These are phyloP conservation scores for Spisula solida DNA, from an alignment of 2,888 invertebrate genomes.

Conservation along the genomic window DNA sequence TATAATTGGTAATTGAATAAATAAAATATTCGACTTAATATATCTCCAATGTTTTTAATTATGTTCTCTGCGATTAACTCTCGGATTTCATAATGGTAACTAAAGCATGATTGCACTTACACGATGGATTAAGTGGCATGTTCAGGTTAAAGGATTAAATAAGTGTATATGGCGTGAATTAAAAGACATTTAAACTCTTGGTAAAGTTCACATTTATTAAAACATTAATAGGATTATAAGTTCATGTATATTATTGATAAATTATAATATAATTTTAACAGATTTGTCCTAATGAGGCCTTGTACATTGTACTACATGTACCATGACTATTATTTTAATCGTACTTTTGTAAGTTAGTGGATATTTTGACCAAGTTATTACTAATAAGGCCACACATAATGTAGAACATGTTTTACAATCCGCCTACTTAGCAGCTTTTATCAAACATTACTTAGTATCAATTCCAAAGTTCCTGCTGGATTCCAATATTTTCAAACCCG, in stretches of 20 bases:
- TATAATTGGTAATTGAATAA: not conserved
- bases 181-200: not conserved
- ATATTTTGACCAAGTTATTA: no score
- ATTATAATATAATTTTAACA: no score
- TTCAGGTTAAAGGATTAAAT: conserved; percentile 1
- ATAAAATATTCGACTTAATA: not conserved
- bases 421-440: no score
- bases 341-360: no score
- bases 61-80: not conserved
- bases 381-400: no score
- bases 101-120: not conserved
- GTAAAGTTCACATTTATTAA: not conserved
- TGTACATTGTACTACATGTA: no score
- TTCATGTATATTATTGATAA: not conserved
- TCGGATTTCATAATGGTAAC: not conserved
- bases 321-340: no score
- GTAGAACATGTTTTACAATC: no score
- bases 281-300: no score
- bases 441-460: no score
- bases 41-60: not conserved
- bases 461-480: no score
- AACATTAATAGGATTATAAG: not conserved
- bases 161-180: not conserved
- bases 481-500: no score
- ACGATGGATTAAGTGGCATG: not conserved